Base-by-base conservation (phyloP, 2,888 invertebrate genomes). In the Biston betularia region DNA sequence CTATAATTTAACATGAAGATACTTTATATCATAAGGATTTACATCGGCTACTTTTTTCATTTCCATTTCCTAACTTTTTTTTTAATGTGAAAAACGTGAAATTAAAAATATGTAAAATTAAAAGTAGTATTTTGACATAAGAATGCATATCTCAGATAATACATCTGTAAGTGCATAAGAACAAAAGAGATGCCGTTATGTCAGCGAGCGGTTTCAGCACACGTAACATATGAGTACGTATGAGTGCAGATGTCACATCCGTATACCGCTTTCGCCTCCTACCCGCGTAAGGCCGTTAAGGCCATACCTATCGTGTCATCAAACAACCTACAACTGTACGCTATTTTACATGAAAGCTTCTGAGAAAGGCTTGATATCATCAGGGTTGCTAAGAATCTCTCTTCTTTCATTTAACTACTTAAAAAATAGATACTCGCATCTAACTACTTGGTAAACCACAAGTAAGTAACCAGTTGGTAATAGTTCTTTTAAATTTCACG, bases 181-280 rank as follows among this genome's bases (percentile, higher is more conserved):
- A 57, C 42, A 48, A 48, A 53, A 54, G 11, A 56, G 44, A 33
- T 38, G 38, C 46, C 5, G 56, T 70, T 64, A 67, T 59, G 61
- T 67, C 62, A 60, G 54, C 63, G 44, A 60, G 54, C 63, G 44
- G 65, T 62, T 49, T 42, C 35, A 48, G 46, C 53, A 60, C 40
- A 68, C 66, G 68, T 66, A 62, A 24, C 24, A 67, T 54, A 60
- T n/a, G n/a, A n/a, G n/a, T n/a, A 34, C 50, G n/a, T 11, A n/a
- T 24, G 59, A 55, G 40, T 45, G 59, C 65, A 69, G 71, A 74
- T 71, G 74, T 73, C 72, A 73, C 75, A 74, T 73, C 72, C 71
- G 72, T 65, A 46, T 61, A 10, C 65, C 68, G 76, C 83, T 83
- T 81, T 83, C 83, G 77, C 79, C 75, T 77, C 70, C 70, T 71